Evolutionary conservation across 2,888 invertebrate genomes (phyloP).

Genomic region (Drosophila crucigera): DNA sequence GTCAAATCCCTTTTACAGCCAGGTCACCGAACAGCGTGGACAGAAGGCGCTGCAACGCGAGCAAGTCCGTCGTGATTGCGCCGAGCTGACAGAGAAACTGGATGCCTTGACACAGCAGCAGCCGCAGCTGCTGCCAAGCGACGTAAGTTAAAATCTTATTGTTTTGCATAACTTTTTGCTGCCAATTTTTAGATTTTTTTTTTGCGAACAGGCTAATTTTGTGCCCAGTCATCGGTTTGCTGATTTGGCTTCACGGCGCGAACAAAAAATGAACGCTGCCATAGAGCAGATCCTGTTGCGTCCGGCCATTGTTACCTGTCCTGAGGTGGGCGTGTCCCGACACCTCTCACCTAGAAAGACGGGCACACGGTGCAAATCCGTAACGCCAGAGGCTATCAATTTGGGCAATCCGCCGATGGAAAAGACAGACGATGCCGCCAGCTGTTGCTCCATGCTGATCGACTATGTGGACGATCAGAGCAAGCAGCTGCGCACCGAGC

Average conservation of each 20-base stretch:
- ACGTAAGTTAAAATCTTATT: slow-evolving; percentile 63
- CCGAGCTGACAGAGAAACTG: slow-evolving; percentile 86
- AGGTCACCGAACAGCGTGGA: slow-evolving; percentile 84
- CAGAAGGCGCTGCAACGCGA: slow-evolving; percentile 86
- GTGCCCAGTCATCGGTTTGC: slow-evolving; percentile 85
- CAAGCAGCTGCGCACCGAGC: slow-evolving; percentile 78
- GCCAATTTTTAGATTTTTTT: neutral
- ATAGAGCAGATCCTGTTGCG: slow-evolving; percentile 85
- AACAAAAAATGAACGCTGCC: slow-evolving; percentile 86
- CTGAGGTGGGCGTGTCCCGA: slow-evolving; percentile 59
- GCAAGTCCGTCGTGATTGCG: slow-evolving; percentile 86
- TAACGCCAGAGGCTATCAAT: slow-evolving; percentile 55
- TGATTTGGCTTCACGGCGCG: slow-evolving; percentile 85
- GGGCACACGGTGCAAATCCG: slow-evolving; percentile 6
- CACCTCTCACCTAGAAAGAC: neutral
- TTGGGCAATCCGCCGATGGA: slow-evolving; percentile 54
- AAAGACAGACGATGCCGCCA: slow-evolving; percentile 58
- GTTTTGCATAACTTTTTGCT: neutral
- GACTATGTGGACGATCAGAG: slow-evolving; percentile 83
- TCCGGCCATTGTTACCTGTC: slow-evolving; percentile 83
- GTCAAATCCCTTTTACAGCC: slow-evolving; percentile 58
- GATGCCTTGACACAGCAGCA: slow-evolving; percentile 85
- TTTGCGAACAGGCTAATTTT: slow-evolving; percentile 81
- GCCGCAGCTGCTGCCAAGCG: slow-evolving; percentile 68
- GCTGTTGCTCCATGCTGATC: slow-evolving; percentile 82